phyloP scores from a whole-genome alignment of 2,113 vertebrate species.

The Ochotona princeps region DNA sequence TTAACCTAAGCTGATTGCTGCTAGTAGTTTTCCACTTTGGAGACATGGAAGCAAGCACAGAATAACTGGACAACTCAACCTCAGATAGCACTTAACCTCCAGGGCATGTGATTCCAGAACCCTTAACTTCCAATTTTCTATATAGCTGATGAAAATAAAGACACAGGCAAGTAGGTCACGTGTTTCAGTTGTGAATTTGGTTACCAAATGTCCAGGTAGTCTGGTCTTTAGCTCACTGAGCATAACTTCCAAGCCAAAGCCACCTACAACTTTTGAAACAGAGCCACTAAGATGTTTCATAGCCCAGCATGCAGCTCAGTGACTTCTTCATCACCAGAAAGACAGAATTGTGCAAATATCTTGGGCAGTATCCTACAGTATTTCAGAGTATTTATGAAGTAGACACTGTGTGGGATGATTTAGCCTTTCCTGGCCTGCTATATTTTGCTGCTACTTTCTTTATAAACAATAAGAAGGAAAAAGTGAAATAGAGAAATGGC shows the following conservation, averaged over 20 bases:
- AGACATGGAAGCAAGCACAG: background rate
- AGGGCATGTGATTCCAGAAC: background rate
- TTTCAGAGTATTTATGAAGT: slow-evolving; percentile 60
- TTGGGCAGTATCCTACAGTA: slow-evolving; percentile 5
- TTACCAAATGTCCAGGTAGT: background rate
- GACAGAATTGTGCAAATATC: slow-evolving; percentile 40
- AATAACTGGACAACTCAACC: background rate
- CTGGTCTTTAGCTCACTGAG: background rate
- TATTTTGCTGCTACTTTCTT: slow-evolving; percentile 53
- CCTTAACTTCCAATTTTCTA: background rate
- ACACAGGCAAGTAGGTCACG: background rate
- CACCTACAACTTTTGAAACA: background rate
- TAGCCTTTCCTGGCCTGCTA: slow-evolving; percentile 58
- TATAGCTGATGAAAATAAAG: background rate
- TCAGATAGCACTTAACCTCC: background rate
- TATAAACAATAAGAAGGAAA: slow-evolving; percentile 59
- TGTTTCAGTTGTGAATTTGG: background rate
- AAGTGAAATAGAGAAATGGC: background rate
- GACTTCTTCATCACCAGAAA: slow-evolving; percentile 23
- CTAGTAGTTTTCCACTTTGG: background rate
- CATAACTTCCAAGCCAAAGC: background rate
- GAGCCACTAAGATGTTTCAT: background rate
- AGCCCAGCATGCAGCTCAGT: background rate
- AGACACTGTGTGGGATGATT: slow-evolving; percentile 54
- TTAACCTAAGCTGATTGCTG: background rate